Evolutionary conservation across 1,140 invertebrate species (phyloP), one percentile per base, ranked within the genome.

Genomic region (Myzus persicae): DNA sequence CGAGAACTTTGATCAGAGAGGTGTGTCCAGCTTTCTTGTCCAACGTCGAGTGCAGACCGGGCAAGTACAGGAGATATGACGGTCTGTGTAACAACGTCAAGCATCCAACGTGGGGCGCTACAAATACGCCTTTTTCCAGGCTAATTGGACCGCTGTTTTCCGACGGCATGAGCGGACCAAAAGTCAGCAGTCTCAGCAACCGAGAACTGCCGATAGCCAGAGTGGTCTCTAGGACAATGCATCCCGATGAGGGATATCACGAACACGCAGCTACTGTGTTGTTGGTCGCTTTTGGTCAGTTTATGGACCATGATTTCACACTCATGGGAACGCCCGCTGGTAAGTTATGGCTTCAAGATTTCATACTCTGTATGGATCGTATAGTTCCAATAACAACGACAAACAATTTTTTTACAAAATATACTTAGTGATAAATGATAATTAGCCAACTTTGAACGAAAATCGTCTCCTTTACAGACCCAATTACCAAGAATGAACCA

Each of bases 31-130:
- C 98, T 1, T 98, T 97, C 95, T 96, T 99, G 94, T 97, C 97
- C 4, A 97, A 98, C 93, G 97, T 98, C 2, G 97, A 98, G 95
- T 99, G 98, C 94, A 96, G 97, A 48, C 96, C 98, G 9, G 98
- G 98, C 40, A 98, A 99, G 94, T 99, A 99, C 95, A 96, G 99
- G 90, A 97, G 97, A 54, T 97, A 97, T 31, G 98, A 97, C 81
- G 99, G 98, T 0, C 97, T 98, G 94, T 99, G 99, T 95, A 99
- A 99, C 95, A 99, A 99, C 95, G 97, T 99, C 0, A 96, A 98
- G 82, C 97, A 99, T 95, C 97, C 98, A 11, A 96, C 97, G 22
- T 99, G 98, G 98, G 99, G 99, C 11, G 96, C 97, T 90, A 96
- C 98, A 59, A 97, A 98, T 48, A 97, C 97, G 84, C 96, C 98